A percentile compares a stretch with the other conserved stretches of the same genome.
Conservation (phyloP, 1,140 invertebrate genomes). For the Mesaphorura yosii region DNA sequence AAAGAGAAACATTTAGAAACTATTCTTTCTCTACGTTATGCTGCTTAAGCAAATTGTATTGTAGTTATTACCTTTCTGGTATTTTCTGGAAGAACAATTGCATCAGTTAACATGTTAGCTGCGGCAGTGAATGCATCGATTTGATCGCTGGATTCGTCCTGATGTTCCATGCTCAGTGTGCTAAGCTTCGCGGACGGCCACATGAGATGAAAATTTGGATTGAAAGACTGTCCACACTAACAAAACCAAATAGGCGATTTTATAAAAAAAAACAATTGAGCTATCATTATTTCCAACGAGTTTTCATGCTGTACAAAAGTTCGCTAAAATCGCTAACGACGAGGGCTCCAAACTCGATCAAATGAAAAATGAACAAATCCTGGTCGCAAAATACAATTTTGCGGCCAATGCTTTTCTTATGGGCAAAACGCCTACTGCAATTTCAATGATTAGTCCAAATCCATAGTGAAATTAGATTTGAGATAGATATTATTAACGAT, state of each 20-base stretch:
- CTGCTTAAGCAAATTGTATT: not conserved
- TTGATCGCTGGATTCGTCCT: not conserved
- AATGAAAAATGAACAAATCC: no score
- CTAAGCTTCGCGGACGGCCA: conserved; percentile 24
- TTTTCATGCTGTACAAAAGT: no score
- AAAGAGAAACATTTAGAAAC: not conserved
- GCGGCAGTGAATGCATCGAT: conserved; percentile 25
- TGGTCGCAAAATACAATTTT: no score
- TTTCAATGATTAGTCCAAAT: no score
- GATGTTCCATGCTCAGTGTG: conserved; percentile 15
- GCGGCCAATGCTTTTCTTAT: no score
- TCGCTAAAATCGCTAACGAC: no score
- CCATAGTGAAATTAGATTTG: no score
- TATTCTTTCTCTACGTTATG: not conserved
- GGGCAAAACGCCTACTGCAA: no score
- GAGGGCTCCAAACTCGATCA: no score
- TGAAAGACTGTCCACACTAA: conserved; percentile 31
- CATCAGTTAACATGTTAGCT: conserved; percentile 23
- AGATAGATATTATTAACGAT: no score
- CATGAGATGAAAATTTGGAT: conserved; percentile 26
- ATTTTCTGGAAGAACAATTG: conserved; percentile 20
- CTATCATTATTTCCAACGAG: no score
- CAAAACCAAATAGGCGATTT: not conserved
- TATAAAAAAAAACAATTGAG: no score
- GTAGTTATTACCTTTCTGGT: conserved; percentile 21